These are phyloP conservation scores for Caradrina kadenii DNA, from an alignment of 2,888 invertebrate species.

Conservation along the genomic window DNA sequence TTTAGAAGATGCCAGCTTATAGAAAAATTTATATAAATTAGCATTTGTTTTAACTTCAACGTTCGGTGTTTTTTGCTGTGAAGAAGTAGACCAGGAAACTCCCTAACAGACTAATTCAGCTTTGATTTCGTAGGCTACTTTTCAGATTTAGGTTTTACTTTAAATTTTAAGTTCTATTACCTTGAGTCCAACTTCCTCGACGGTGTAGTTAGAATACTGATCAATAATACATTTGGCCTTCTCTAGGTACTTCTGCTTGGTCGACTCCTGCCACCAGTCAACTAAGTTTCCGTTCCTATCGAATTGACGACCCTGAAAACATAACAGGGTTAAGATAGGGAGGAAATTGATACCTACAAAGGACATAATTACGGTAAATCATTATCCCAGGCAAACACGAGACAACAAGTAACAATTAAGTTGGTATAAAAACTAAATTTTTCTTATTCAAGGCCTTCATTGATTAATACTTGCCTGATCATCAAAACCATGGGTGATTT, in stretches of 20 bases:
- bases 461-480: slow-evolving; percentile 90
- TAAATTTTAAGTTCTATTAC: slow-evolving; percentile 81
- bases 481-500: slow-evolving; percentile 97
- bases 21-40: background rate
- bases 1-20: background rate
- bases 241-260: slow-evolving; percentile 95
- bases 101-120: background rate
- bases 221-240: slow-evolving; percentile 97
- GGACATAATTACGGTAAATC: background rate
- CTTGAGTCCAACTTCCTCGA: slow-evolving; percentile 93
- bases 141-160: too few relatives aligned
- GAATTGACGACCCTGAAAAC: slow-evolving; percentile 95
- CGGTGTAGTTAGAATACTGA: slow-evolving; percentile 97
- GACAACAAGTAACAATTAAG: too few relatives aligned
- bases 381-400: background rate
- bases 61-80: too few relatives aligned
- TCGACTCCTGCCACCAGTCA: slow-evolving; percentile 97
- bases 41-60: background rate
- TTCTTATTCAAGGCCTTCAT: too few relatives aligned
- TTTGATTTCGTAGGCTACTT: background rate
- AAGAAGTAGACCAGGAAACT: too few relatives aligned
- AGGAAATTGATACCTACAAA: background rate
- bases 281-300: slow-evolving; percentile 97
- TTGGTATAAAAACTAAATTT: too few relatives aligned
- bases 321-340: slow-evolving; percentile 1